phyloP scores from a whole-genome alignment of 2,797 vertebrate species.

The Sardinella longiceps region DNA sequence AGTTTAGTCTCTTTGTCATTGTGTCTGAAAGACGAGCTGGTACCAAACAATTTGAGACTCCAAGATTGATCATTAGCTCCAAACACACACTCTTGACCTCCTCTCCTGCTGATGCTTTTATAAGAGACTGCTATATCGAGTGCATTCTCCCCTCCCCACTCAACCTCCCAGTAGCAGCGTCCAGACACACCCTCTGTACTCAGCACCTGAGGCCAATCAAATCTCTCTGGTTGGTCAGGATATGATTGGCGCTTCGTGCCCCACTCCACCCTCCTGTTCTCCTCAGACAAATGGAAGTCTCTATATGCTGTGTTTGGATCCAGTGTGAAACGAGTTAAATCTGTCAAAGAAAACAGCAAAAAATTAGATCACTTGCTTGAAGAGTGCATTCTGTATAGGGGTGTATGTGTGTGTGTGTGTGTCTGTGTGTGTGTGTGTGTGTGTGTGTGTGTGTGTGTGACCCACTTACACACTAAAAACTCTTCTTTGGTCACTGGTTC shows the following conservation, averaged over 20 bases:
- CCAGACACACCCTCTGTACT: neutral
- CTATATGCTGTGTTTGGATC: neutral
- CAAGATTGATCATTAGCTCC: slow-evolving; percentile 46
- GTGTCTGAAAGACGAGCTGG: slow-evolving; percentile 42
- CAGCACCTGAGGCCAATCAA: slow-evolving; percentile 1
- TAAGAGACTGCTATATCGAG: slow-evolving; percentile 45
- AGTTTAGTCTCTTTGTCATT: slow-evolving; percentile 43
- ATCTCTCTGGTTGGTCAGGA: slow-evolving; percentile 1
- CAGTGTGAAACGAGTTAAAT: neutral
- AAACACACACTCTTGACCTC: slow-evolving; percentile 41
- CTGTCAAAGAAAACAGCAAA: neutral
- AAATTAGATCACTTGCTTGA: neutral
- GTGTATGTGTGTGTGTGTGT: no score
- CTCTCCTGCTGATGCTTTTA: slow-evolving; percentile 43
- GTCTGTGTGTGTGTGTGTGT: slow-evolving; percentile 2
- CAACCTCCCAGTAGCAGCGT: slow-evolving; percentile 22
- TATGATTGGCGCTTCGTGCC: neutral
- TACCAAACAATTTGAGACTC: slow-evolving; percentile 40
- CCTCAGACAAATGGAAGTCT: neutral
- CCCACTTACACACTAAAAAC: neutral
- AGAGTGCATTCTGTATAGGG: neutral
- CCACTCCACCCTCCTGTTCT: neutral
- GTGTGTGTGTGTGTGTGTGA: neutral
- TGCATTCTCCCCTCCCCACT: slow-evolving; percentile 32
- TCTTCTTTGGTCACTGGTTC: slow-evolving; percentile 9